Evolutionary conservation across 2,113 vertebrate genomes (phyloP).

Genomic region (Hydrochoerus hydrochaeris): DNA sequence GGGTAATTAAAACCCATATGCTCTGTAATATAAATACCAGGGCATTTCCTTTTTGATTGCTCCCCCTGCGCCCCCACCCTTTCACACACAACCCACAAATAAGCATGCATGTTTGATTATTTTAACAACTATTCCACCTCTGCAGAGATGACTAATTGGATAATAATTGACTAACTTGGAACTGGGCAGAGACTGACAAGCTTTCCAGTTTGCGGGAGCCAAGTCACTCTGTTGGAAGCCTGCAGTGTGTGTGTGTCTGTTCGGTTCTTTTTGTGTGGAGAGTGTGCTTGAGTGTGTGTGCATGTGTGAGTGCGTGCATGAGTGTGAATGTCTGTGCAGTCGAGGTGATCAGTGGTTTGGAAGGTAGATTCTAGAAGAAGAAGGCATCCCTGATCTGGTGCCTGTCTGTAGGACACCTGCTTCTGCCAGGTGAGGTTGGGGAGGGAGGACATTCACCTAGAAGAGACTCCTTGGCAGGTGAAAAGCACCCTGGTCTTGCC

Average conservation of each 20-base stretch:
- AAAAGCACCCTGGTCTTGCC: not conserved
- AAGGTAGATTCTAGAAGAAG: not conserved
- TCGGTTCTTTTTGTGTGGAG: not conserved
- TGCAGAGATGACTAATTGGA: slow-evolving; percentile 74
- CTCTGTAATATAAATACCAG: slow-evolving; percentile 73
- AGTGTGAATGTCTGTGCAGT: not conserved
- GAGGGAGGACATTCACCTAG: not conserved
- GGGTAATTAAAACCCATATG: slow-evolving; percentile 71
- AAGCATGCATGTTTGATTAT: not conserved
- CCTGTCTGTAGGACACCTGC: not conserved
- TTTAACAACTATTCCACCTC: slow-evolving; percentile 77
- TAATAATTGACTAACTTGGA: slow-evolving; percentile 84
- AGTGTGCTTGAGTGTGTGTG: accelerated
- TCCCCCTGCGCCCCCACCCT: not conserved
- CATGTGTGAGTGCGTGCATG: not conserved
- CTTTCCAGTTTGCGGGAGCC: slow-evolving; percentile 23
- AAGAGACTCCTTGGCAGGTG: not conserved
- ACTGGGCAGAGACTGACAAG: slow-evolving; percentile 58
- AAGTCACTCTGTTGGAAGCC: not conserved
- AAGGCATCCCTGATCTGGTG: not conserved
- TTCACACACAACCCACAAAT: not conserved
- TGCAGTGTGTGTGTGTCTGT: not conserved
- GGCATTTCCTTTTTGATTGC: slow-evolving; percentile 55
- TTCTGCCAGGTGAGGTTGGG: not conserved
- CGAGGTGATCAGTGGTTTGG: not conserved